These are phyloP conservation scores for Agonopterix subpropinquella DNA, from an alignment of 2,888 invertebrate species.

Conservation along the genomic window DNA sequence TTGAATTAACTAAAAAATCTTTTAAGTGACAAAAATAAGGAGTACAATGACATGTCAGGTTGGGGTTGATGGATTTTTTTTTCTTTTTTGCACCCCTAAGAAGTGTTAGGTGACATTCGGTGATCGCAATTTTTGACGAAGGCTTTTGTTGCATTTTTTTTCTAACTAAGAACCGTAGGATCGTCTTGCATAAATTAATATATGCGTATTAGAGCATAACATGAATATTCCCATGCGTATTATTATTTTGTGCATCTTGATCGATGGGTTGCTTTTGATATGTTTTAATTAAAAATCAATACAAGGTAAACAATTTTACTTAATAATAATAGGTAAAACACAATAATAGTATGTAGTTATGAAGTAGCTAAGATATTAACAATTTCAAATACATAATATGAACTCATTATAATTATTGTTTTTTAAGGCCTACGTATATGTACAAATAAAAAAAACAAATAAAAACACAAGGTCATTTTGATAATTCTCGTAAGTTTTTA, in stretches of 20 bases:
- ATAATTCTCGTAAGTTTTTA: too few relatives aligned
- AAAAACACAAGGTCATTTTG: too few relatives aligned
- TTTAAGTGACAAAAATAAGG: conserved; percentile 67
- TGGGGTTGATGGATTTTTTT: conserved; percentile 54
- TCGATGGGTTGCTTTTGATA: background rate
- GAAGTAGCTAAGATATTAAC: too few relatives aligned
- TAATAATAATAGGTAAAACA: too few relatives aligned
- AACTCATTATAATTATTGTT: too few relatives aligned
- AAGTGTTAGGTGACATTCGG: conserved; percentile 64
- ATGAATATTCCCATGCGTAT: conserved; percentile 72
- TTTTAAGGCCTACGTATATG: too few relatives aligned
- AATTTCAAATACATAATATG: too few relatives aligned
- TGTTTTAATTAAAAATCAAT: background rate
- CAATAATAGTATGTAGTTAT: too few relatives aligned
- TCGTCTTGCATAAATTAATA: conserved; percentile 73
- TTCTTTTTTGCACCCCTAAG: conserved; percentile 37
- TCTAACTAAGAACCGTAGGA: conserved; percentile 35
- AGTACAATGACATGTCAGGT: conserved; percentile 69
- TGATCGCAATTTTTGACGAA: conserved; percentile 66
- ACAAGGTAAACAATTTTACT: background rate
- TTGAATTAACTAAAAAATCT: conserved; percentile 50
- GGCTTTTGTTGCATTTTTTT: conserved; percentile 53
- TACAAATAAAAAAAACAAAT: too few relatives aligned
- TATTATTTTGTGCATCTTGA: conserved; percentile 26
- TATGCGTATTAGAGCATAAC: conserved; percentile 40